Percentiles rank a stretch among this genome's conserved stretches.
phyloP scores from a whole-genome alignment of 2,113 vertebrate genomes.

The Sus scrofa region T2T-Sscrofa CM000812.6:141055501-141056000 shows the following conservation, averaged over 20 bases:
- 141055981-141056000: not conserved
- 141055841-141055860: not conserved
- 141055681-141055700: no score
- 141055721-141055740: no score
- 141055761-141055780: not conserved
- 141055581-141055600: no score
- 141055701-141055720: no score
- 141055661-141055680: no score
- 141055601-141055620: no score
- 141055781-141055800: conserved; percentile 7
- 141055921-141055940: not conserved
- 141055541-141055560: no score
- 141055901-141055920: not conserved
- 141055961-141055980: not conserved
- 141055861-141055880: not conserved
- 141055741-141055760: not conserved
- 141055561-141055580: no score
- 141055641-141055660: no score
- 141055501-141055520: no score
- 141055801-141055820: not conserved
- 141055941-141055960: not conserved
- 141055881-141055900: not conserved
- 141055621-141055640: no score
- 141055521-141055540: no score
- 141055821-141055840: conserved; percentile 1